A percentile compares a stretch with the other conserved stretches of the same genome.
Conservation (phyloP, 2,113 vertebrate genomes). For the Chionis minor region DNA sequence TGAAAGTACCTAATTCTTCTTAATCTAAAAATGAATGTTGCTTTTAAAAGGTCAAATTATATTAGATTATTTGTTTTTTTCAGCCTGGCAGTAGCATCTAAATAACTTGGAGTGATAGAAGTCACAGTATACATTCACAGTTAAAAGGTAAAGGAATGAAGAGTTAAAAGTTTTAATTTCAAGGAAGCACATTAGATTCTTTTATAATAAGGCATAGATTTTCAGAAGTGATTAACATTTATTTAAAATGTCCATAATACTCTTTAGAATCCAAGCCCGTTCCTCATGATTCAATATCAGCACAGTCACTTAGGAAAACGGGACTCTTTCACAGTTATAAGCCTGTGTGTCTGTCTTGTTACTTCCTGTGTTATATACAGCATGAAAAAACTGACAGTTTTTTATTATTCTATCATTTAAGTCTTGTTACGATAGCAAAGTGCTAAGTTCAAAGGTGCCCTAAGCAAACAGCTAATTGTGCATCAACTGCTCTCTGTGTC, state of each 20-base stretch:
- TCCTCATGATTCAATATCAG: not conserved
- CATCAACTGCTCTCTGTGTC: not conserved
- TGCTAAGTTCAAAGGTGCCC: not conserved
- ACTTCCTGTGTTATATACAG: not conserved
- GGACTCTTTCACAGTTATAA: not conserved
- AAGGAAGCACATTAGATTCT: not conserved
- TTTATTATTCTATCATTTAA: not conserved
- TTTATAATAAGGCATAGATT: not conserved
- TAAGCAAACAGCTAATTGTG: not conserved
- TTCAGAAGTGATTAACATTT: not conserved
- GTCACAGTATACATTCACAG: no score
- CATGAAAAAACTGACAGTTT: not conserved
- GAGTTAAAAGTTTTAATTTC: not conserved
- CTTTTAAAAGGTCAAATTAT: not conserved
- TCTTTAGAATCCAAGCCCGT: not conserved
- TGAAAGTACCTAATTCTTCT: not conserved
- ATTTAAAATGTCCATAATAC: not conserved
- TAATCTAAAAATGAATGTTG: not conserved
- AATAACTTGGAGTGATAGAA: not conserved
- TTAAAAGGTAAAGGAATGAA: not conserved
- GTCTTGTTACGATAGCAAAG: not conserved
- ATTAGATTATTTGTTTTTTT: not conserved
- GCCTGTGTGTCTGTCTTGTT: not conserved
- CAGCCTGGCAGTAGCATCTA: not conserved
- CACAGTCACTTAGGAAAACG: not conserved